phyloP scores from a whole-genome alignment of 2,797 vertebrate species.

The Cynodonichthys magdalenae region DNA sequence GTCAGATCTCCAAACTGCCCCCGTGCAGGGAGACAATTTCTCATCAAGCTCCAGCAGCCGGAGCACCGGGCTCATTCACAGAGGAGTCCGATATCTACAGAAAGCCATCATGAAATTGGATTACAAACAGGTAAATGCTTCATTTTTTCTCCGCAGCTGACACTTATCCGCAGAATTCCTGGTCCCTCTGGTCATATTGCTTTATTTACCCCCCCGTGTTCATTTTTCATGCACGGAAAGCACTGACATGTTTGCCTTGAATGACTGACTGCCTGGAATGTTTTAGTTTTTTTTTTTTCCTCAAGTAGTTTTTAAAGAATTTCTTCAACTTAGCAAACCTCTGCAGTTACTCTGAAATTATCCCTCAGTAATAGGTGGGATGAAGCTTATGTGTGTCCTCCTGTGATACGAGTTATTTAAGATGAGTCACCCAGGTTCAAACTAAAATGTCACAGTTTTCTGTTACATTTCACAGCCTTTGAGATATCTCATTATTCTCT shows the following conservation, averaged over 20 bases:
- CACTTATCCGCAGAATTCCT: constrained; percentile 87
- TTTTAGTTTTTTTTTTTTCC: constrained; percentile 45
- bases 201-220: constrained; percentile 85
- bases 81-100: constrained; percentile 97
- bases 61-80: constrained; percentile 95
- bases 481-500: constrained; percentile 84
- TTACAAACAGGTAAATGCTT: constrained; percentile 98
- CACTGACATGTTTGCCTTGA: constrained; percentile 82
- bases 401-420: constrained; percentile 80
- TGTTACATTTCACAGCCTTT: constrained; percentile 81
- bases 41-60: constrained; percentile 94
- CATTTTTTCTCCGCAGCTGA: constrained; percentile 88
- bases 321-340: constrained; percentile 62
- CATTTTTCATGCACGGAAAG: constrained; percentile 85
- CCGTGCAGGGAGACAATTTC: constrained; percentile 92
- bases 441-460: constrained; percentile 86
- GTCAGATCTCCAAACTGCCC: constrained; percentile 93
- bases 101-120: constrained; percentile 98
- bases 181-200: constrained; percentile 88
- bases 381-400: constrained; percentile 64
- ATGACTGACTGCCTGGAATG: constrained; percentile 71
- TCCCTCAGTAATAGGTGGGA: constrained; percentile 72
- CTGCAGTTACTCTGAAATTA: constrained; percentile 71
- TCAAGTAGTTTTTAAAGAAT: constrained; percentile 75
- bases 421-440: constrained; percentile 80